phyloP scores from a whole-genome alignment of 2,888 invertebrate genomes.

The Melipona bicolor region DNA sequence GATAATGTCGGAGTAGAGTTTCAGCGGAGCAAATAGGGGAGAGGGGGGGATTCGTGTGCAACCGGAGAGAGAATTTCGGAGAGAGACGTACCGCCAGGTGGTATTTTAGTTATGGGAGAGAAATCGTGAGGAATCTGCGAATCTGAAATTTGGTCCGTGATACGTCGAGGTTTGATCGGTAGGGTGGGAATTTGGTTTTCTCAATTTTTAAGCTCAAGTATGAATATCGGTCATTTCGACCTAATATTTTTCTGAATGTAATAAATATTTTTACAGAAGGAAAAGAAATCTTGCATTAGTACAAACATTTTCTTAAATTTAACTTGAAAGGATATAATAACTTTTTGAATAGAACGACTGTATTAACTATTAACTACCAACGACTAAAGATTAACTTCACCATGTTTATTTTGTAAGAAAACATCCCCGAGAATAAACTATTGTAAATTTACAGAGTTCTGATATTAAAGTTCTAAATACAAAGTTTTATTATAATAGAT shows the following conservation, averaged over 20 bases:
- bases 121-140: neutral
- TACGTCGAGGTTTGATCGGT: neutral
- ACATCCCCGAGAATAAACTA: neutral
- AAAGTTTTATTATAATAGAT: too few relatives aligned
- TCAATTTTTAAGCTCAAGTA: neutral
- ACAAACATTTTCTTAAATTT: too few relatives aligned
- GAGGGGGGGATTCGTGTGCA: neutral
- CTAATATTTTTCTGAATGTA: too few relatives aligned
- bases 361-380: too few relatives aligned
- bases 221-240: neutral
- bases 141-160: neutral
- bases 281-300: neutral
- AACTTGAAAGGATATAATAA: too few relatives aligned
- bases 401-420: too few relatives aligned
- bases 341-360: too few relatives aligned
- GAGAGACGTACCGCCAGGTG: neutral
- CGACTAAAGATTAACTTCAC: too few relatives aligned
- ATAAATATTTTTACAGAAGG: neutral
- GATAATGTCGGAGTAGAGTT: slow-evolving; percentile 10
- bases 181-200: neutral
- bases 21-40: neutral
- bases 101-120: neutral
- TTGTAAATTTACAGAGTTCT: neutral
- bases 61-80: neutral
- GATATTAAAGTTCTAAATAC: too few relatives aligned